These are phyloP conservation scores for Cristatella mucedo DNA, from an alignment of 2,888 invertebrate genomes.

Conservation along the genomic window DNA sequence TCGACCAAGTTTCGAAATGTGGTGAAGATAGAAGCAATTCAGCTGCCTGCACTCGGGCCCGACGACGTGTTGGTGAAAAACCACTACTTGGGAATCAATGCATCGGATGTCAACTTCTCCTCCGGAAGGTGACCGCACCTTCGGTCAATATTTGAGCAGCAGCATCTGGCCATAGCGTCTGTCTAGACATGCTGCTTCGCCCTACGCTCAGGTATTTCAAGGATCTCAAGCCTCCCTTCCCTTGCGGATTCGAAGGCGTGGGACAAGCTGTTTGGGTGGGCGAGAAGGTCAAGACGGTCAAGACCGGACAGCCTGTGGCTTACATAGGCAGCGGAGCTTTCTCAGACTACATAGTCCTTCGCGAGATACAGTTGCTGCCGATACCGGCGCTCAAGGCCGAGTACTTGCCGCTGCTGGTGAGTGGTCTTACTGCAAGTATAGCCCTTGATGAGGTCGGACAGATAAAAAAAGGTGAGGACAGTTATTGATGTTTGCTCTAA, in stretches of 20 bases:
- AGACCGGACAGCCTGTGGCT: slow-evolving; percentile 27
- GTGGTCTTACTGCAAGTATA: slow-evolving; percentile 33
- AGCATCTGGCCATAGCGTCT: no score
- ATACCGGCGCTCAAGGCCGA: slow-evolving; percentile 23
- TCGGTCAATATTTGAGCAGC: no score
- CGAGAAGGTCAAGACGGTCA: slow-evolving; percentile 14
- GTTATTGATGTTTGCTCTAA: slow-evolving; percentile 1
- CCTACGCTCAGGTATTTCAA: slow-evolving; percentile 23
- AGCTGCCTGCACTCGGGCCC: slow-evolving; percentile 20
- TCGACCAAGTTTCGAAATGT: slow-evolving; percentile 29
- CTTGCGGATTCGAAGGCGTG: slow-evolving; percentile 26
- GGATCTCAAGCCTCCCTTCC: slow-evolving; percentile 20
- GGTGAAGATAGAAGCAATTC: slow-evolving; percentile 20
- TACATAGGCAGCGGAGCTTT: slow-evolving; percentile 26
- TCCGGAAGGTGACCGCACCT: slow-evolving; percentile 21
- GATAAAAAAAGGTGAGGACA: background rate
- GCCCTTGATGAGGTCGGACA: slow-evolving; percentile 28
- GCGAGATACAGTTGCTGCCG: slow-evolving; percentile 19
- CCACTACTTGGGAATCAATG: slow-evolving; percentile 34
- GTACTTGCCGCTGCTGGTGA: slow-evolving; percentile 25
- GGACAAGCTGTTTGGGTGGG: slow-evolving; percentile 20
- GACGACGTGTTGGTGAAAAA: slow-evolving; percentile 1
- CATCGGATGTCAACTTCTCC: slow-evolving; percentile 33
- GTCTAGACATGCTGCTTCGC: no score
- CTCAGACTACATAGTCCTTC: slow-evolving; percentile 25